These are phyloP conservation scores for Cosmia pyralina DNA, from an alignment of 2,888 invertebrate species.

Conservation along the genomic window DNA sequence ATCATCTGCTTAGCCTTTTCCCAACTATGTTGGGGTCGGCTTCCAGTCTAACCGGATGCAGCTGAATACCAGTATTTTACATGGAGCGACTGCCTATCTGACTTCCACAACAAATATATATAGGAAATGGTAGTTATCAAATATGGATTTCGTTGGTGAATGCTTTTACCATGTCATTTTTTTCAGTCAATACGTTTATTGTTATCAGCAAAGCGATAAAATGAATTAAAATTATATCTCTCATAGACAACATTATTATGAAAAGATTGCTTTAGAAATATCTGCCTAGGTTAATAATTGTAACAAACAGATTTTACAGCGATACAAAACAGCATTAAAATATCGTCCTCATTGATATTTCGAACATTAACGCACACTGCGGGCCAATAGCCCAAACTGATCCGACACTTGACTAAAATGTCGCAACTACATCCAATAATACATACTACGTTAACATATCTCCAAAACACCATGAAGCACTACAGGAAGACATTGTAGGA, in stretches of 20 bases:
- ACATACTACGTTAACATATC: conserved; percentile 51
- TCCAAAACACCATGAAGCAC: conserved; percentile 32
- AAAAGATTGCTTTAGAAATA: no score
- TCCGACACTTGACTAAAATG: conserved; percentile 18
- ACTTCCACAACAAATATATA: no score
- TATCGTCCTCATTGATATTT: not conserved
- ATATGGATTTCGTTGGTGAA: not conserved
- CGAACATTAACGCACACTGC: conserved; percentile 41
- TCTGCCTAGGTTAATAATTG: no score
- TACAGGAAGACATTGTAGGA: conserved; percentile 63
- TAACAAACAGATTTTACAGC: not conserved
- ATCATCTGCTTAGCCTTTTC: no score
- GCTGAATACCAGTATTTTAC: no score
- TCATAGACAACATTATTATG: no score
- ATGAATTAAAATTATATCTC: not conserved
- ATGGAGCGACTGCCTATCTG: no score
- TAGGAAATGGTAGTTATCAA: not conserved
- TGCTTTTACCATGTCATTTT: not conserved
- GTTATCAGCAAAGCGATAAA: not conserved
- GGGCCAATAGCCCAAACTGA: conserved; percentile 39
- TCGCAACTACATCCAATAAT: conserved; percentile 23
- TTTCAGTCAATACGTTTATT: no score
- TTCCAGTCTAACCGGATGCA: no score
- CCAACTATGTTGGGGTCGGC: no score
- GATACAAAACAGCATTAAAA: not conserved